A percentile compares a stretch with the other conserved stretches of the same genome.
Conservation (phyloP, 2,888 invertebrate species). For the Luperina nickerlii region DNA sequence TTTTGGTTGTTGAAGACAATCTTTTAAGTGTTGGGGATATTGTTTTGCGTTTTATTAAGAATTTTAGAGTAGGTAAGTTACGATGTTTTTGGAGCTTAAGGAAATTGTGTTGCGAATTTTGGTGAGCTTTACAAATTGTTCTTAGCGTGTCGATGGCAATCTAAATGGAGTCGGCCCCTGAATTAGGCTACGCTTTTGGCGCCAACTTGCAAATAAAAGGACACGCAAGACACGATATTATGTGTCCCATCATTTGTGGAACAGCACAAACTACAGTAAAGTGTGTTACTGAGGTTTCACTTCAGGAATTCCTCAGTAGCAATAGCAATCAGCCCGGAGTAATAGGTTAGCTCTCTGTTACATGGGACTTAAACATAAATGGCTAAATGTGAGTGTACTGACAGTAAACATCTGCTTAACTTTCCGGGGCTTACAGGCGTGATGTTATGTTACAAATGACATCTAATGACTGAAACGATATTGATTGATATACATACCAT, state of each 20-base stretch:
- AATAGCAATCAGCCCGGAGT: no score
- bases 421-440: no score
- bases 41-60: not conserved
- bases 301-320: not conserved
- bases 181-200: not conserved
- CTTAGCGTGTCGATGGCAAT: not conserved
- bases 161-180: not conserved
- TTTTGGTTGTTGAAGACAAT: slow-evolving; percentile 7
- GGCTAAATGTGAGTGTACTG: not conserved
- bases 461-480: no score
- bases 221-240: no score
- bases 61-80: not conserved
- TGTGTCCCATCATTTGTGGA: no score
- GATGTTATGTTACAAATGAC: no score
- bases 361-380: no score
- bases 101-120: not conserved
- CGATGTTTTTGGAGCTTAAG: not conserved
- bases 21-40: slow-evolving; percentile 1
- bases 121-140: not conserved
- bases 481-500: no score
- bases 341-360: no score
- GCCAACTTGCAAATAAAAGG: no score
- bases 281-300: no score
- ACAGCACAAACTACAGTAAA: no score
- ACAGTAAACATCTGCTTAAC: not conserved